These are phyloP conservation scores for Acanthis flammea DNA, from an alignment of 2,797 vertebrate genomes.

Conservation along the genomic window DNA sequence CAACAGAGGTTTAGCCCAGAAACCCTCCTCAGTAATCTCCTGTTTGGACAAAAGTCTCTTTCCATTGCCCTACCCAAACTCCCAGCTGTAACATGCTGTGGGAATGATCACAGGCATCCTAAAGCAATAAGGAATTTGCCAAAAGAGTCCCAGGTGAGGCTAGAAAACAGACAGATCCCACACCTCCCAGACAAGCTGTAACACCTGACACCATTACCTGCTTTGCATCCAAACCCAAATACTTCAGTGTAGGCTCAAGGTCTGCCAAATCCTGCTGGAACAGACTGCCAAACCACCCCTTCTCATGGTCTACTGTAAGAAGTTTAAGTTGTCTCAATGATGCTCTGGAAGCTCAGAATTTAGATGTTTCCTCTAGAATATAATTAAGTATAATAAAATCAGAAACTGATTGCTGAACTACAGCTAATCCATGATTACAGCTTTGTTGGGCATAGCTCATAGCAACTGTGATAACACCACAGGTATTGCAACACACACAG, in stretches of 20 bases:
- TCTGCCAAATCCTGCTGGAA: background rate
- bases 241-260: background rate
- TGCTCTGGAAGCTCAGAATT: background rate
- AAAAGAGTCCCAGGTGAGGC: background rate
- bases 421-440: background rate
- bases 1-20: background rate
- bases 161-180: background rate
- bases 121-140: background rate
- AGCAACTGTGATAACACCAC: background rate
- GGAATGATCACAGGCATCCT: background rate
- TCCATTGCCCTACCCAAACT: background rate
- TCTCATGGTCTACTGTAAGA: background rate
- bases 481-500: background rate
- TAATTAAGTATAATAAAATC: background rate
- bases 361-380: background rate
- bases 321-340: background rate
- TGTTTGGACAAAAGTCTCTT: background rate
- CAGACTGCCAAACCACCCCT: background rate
- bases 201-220: background rate
- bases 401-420: background rate
- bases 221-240: background rate
- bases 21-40: background rate
- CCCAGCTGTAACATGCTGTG: background rate
- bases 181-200: background rate
- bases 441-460: background rate